Evolutionary conservation across 1,140 invertebrate genomes (phyloP), one percentile per base, ranked within the genome.

Genomic region (Leptinotarsa defecta): DNA sequence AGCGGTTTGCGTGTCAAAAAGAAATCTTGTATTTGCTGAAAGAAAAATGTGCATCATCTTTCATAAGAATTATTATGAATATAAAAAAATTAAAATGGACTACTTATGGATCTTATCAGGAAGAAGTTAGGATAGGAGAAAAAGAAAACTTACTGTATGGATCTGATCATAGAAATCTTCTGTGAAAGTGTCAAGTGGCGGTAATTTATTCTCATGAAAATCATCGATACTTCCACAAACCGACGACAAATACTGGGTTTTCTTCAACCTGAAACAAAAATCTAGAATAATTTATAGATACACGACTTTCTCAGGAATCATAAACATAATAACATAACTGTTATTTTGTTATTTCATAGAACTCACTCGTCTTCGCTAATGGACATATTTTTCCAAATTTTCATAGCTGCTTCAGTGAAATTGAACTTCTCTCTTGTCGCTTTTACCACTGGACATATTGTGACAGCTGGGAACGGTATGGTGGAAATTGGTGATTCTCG

Each of bases 401-500:
- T 75, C 11, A 61, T 24, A 22, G 74, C 34, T 67, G 78, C 19
- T 61, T 80, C 68, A 4, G 80, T 80, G 48, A 73, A 81, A 63
- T 81, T 79, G 62, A 76, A 79, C 24, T 52, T 27, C 71, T 71
- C 43, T 4, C 57, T 68, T 24, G 22, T 19, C 8, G 57, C 15
- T 73, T 85, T 85, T 13, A 84, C 86, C 72, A 87, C 86, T 11
- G 86, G 85, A 74, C 88, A 89, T 64, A 89, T 86, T 4, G 88
- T 88, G n/a, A 89, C 83, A 0, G 88, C 86, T 13, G 88, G 88
- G 78, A 89, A 89, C 0, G 88, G 88, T 57, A 89, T 86, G 69
- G 86, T 84, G 85, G 86, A 88, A 19, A 89, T 86, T 1, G 87
- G 86, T 3, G 86, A 88, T 2, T 86, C 83, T 69, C 84, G 84